These are phyloP conservation scores for Agrochola lota DNA, from an alignment of 2,888 invertebrate species.

Conservation along the genomic window DNA sequence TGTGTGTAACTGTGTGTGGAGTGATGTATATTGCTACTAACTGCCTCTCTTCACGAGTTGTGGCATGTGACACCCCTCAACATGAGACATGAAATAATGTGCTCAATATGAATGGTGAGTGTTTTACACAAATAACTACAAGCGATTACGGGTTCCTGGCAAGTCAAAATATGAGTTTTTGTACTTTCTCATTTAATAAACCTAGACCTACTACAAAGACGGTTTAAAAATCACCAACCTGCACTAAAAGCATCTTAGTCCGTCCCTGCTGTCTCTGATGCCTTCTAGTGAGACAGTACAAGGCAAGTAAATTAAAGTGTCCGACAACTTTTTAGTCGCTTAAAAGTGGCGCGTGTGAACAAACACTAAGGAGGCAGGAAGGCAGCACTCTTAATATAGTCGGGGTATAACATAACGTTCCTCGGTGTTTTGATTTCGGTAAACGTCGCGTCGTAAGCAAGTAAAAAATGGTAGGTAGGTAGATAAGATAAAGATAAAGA, in stretches of 20 bases:
- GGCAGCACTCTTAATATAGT: constrained; percentile 28
- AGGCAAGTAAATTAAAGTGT: not conserved
- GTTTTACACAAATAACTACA: not conserved
- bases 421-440: constrained; percentile 40
- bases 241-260: not conserved
- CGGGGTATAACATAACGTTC: constrained; percentile 24
- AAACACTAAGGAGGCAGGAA: constrained; percentile 10
- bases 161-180: not conserved
- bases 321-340: constrained; percentile 2
- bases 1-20: too few species aligned
- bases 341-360: constrained; percentile 11
- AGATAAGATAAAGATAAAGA: too few species aligned
- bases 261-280: not conserved
- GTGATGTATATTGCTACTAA: not conserved
- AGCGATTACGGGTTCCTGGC: too few species aligned
- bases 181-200: not conserved
- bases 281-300: not conserved
- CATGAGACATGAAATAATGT: not conserved
- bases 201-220: too few species aligned
- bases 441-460: constrained; percentile 27
- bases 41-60: not conserved
- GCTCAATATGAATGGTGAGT: not conserved
- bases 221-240: not conserved
- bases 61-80: not conserved
- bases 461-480: constrained; percentile 21